Percentiles rank a stretch among this genome's conserved stretches.
These are phyloP conservation scores for Beris chalybata DNA, from an alignment of 2,888 invertebrate species.

Conservation along the genomic window DNA sequence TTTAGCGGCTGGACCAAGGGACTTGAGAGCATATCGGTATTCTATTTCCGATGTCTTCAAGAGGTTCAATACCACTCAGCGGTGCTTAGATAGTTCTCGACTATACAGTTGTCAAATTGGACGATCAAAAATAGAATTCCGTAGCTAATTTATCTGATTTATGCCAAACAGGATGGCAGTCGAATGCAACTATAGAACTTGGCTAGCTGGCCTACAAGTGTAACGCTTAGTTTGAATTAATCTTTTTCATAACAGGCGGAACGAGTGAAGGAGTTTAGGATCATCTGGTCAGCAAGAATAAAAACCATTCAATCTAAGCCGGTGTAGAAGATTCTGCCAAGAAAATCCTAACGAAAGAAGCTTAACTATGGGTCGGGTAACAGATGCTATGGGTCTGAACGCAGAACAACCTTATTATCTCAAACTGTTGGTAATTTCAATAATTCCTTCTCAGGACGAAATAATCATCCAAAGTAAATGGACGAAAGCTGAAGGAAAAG, in stretches of 20 bases:
- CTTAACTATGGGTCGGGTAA: background rate
- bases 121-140: constrained; percentile 24
- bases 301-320: no score
- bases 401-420: constrained; percentile 22
- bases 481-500: constrained; percentile 5
- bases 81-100: constrained; percentile 19
- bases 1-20: constrained; percentile 16
- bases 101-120: constrained; percentile 5
- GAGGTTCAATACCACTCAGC: constrained; percentile 5
- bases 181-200: background rate
- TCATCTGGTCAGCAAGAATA: no score
- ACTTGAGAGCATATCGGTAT: constrained; percentile 2
- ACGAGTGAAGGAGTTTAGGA: no score
- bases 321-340: no score
- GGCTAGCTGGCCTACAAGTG: no score
- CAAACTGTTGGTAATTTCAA: constrained; percentile 31
- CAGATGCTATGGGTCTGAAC: constrained; percentile 8
- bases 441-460: constrained; percentile 22
- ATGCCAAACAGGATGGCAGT: constrained; percentile 18
- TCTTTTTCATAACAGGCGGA: no score
- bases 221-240: no score
- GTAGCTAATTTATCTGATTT: constrained; percentile 27
- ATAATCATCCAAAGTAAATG: constrained; percentile 6
- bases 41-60: constrained; percentile 16
- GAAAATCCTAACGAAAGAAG: no score